These are phyloP conservation scores for Colaptes auratus DNA, from an alignment of 2,113 vertebrate species.

Conservation along the genomic window DNA sequence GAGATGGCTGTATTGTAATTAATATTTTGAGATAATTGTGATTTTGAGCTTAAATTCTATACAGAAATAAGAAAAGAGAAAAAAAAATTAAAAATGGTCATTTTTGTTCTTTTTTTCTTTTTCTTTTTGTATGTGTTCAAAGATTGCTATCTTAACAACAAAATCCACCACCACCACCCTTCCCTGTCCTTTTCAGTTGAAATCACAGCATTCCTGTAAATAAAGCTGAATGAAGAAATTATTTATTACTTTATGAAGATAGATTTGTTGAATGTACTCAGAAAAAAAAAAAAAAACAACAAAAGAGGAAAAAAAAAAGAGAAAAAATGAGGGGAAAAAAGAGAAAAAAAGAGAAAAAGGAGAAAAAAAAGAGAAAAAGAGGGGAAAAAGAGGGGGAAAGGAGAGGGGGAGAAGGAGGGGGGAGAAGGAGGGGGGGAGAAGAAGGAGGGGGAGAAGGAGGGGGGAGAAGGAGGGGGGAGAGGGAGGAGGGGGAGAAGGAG, in stretches of 20 bases:
- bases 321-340: too few relatives aligned
- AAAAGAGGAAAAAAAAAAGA: too few relatives aligned
- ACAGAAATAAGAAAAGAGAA: conserved; percentile 58
- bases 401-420: too few relatives aligned
- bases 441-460: too few relatives aligned
- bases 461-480: too few relatives aligned
- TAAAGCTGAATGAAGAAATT: conserved; percentile 91
- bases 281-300: too few relatives aligned
- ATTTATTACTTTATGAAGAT: conserved; percentile 92
- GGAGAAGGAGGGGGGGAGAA: too few relatives aligned
- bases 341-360: too few relatives aligned
- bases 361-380: too few relatives aligned
- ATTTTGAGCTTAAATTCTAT: conserved; percentile 97
- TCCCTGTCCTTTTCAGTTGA: conserved; percentile 86
- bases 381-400: too few relatives aligned
- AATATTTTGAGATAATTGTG: conserved; percentile 99
- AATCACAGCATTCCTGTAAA: conserved; percentile 89
- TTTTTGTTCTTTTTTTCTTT: conserved; percentile 47
- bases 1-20: conserved; percentile 94
- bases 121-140: conserved; percentile 94
- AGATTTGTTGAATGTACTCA: conserved; percentile 97
- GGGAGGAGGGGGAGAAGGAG: too few relatives aligned
- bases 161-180: too few relatives aligned
- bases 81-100: conserved; percentile 80
- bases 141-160: conserved; percentile 83